A percentile compares a stretch with the other conserved stretches of the same genome.
Evolutionary conservation across 2,113 vertebrate genomes (phyloP).

Genomic region (Lophochroa leadbeateri): DNA sequence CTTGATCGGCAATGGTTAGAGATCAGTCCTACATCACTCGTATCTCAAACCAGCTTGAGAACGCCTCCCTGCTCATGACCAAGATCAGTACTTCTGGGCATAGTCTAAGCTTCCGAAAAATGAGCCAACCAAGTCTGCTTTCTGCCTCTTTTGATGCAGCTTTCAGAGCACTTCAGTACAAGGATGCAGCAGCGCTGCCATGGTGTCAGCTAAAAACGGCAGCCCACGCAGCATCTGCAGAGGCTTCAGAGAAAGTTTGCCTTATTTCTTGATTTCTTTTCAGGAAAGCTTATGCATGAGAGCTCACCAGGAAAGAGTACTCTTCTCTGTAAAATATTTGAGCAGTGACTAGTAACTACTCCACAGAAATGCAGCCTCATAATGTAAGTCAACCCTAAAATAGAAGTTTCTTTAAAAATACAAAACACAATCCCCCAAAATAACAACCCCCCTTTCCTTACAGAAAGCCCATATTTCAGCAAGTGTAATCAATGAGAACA

Average conservation of each 20-base stretch:
- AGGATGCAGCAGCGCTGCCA: conserved; percentile 23
- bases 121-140: neutral
- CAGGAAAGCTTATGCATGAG: conserved; percentile 5
- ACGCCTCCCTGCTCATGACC: neutral
- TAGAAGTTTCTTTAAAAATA: neutral
- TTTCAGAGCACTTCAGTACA: neutral
- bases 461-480: neutral
- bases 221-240: conserved; percentile 45
- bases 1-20: neutral
- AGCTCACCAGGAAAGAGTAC: neutral
- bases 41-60: neutral
- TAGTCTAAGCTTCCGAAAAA: neutral
- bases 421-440: neutral
- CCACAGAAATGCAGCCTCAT: neutral
- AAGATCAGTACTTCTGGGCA: neutral
- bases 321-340: neutral
- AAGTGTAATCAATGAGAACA: neutral
- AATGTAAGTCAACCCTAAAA: neutral
- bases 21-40: neutral
- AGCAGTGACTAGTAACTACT: neutral
- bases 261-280: conserved; percentile 23
- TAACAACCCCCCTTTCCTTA: neutral
- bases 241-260: conserved; percentile 15
- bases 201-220: neutral
- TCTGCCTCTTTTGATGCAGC: conserved; percentile 7